Conservation (phyloP, 2,888 invertebrate species). For the Microctonus aethiopoides region DNA sequence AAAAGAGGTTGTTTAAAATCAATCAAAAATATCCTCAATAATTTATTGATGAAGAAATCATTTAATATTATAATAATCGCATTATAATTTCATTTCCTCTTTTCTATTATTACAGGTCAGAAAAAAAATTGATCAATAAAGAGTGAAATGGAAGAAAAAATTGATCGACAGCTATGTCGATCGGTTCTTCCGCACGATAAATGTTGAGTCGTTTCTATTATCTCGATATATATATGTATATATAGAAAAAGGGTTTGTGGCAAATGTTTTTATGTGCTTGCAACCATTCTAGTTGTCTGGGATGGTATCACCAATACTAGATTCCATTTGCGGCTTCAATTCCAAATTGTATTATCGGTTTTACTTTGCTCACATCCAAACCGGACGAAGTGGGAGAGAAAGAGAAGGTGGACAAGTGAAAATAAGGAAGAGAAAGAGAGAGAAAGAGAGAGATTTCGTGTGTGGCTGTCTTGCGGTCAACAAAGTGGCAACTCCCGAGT, state of each 20-base stretch:
- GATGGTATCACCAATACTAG: conserved; percentile 19
- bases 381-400: not conserved
- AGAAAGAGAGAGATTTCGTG: no score
- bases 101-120: conserved; percentile 56
- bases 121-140: conserved; percentile 15
- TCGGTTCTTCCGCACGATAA: conserved; percentile 40
- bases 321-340: conserved; percentile 32
- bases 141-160: not conserved
- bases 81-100: no score
- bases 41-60: no score
- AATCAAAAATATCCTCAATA: no score
- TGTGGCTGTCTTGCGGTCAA: conserved; percentile 4
- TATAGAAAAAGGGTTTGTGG: no score
- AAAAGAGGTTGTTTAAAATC: no score
- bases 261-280: not conserved
- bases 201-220: conserved; percentile 40
- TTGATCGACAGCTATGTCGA: not conserved
- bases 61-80: no score
- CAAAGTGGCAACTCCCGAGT: not conserved
- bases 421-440: not conserved
- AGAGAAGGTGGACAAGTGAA: not conserved
- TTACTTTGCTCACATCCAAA: conserved; percentile 16
- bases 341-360: conserved; percentile 36
- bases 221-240: not conserved
- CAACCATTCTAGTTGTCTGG: not conserved